These are phyloP conservation scores for Astropecten irregularis DNA, from an alignment of 53 echinoderm and acorn worm genomes.

Conservation along the genomic window DNA sequence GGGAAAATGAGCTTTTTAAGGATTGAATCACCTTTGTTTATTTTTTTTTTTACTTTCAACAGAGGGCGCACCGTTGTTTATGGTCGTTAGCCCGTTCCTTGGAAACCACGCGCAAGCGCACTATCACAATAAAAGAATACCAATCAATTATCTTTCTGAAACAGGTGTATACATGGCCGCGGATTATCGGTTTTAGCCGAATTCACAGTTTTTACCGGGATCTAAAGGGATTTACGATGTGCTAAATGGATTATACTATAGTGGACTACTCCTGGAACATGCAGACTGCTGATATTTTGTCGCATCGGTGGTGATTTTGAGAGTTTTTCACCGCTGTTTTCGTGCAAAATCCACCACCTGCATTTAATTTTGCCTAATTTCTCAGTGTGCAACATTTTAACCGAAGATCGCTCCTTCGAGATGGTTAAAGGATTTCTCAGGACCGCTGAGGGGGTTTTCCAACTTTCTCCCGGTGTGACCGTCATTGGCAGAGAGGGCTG, in stretches of 20 bases:
- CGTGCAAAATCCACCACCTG: neutral
- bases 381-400: no score
- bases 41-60: no score
- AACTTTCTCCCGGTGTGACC: conserved; percentile 93
- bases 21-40: no score
- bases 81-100: conserved; percentile 38
- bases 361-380: no score
- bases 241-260: neutral
- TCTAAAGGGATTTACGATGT: neutral
- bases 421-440: conserved; percentile 97
- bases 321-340: neutral
- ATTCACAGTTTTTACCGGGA: neutral
- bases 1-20: no score
- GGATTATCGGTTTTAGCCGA: neutral
- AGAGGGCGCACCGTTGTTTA: conserved; percentile 45
- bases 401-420: neutral
- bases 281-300: no score
- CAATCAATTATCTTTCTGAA: conserved; percentile 28
- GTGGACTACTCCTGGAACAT: neutral
- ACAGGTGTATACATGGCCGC: conserved; percentile 25
- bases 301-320: neutral
- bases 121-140: conserved; percentile 13
- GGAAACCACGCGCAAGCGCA: conserved; percentile 52
- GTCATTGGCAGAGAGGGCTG: conserved; percentile 89
- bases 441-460: conserved; percentile 89